Evolutionary conservation across 2,888 invertebrate species (phyloP), one percentile per base, ranked within the genome.

Genomic region (Troides oblongomaculatus): DNA sequence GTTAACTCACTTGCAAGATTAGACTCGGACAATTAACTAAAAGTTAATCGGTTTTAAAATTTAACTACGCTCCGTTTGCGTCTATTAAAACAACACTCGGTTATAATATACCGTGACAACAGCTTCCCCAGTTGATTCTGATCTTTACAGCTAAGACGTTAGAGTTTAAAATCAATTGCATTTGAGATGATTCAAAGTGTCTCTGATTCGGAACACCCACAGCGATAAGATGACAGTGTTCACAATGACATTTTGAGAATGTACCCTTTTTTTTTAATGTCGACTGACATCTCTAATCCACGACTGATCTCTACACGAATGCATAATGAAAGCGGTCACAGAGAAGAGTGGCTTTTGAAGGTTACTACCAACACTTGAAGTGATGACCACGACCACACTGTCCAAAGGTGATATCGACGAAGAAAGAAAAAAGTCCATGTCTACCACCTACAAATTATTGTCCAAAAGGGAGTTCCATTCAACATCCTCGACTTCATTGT

Each of bases 51-150:
- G 59, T 66, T 70, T 66, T 64, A 56, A 43, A 70, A 12, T 46
- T 70, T 66, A 25, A 64, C 21, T 59, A 59, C 63, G 70, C 70
- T 63, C 70, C 56, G 63, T 70, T 70, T 70, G 63, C 63, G 50
- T 56, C 63, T 64, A 70, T 70, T 70, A 66, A 66, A 62, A 66
- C n/a, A 59, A 63, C 70, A 66, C 70, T 39, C 39, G 63, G 60
- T 63, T 62, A 70, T 63, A 66, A 66, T 18, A 60, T 23, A 46
- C 53, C 63, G 62, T 66, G 43, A 25, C 66, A 50, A 43, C 56
- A 18, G 10, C 30, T 14, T 23, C 18, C 7, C 1, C 30, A 58
- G 18, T 30, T 23, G 56, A 25, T 58, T 62, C 36, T 58, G 12
- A 30, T 21, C 50, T 18, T 36, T 62, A 69, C 12, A 1, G 2